Base-by-base conservation (phyloP, 2,888 invertebrate genomes). In the Stenodera caucasica region DNA sequence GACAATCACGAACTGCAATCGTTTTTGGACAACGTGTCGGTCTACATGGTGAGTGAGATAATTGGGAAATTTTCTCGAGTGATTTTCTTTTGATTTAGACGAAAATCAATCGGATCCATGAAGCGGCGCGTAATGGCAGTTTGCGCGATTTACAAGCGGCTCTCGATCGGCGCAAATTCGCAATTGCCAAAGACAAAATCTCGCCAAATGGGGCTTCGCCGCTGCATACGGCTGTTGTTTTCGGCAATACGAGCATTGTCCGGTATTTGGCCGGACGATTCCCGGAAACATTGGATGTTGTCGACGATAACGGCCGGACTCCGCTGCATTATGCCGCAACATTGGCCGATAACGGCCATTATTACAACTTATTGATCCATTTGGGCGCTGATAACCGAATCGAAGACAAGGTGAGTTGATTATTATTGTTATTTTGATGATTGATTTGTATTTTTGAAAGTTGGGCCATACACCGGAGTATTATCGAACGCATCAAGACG, bases 61-160 rank as follows among this genome's bases (percentile, higher is more conserved):
- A 53, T 18, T 5, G 29, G 9, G 6, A 12, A 58, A 49, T 30
- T 15, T 49, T 12, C 11, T 12, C 49, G 9, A 4, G 40, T 61
- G 45, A 33, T 53, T 51, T 45, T 55, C 32, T 65, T 33, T 58
- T 23, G 11, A n/a, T 18, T 26, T 26, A 96, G 95, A 87, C 88
- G 70, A 96, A 96, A 86, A 96, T 96, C 68, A 90, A 91, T 66
- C 87, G 90, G 62, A 94, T 96, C 29, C 96, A 96, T 77, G 81
- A 89, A 70, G 93, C 95, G 32, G 91, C 95, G 18, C 86, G 88
- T 71, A 89, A 91, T 70, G 96, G 96, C 4, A 91, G 90, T 74
- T 83, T 96, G 66, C 83, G 91, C 70, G 91, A 94, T 70, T 83
- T 96, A 57, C 94, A 94, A 80, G 88, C 91, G 69, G 89, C 94